Percentiles rank a stretch among this genome's conserved stretches.
Evolutionary conservation across 2,797 vertebrate genomes (phyloP).

Genomic region (Nannoperca obscura): DNA sequence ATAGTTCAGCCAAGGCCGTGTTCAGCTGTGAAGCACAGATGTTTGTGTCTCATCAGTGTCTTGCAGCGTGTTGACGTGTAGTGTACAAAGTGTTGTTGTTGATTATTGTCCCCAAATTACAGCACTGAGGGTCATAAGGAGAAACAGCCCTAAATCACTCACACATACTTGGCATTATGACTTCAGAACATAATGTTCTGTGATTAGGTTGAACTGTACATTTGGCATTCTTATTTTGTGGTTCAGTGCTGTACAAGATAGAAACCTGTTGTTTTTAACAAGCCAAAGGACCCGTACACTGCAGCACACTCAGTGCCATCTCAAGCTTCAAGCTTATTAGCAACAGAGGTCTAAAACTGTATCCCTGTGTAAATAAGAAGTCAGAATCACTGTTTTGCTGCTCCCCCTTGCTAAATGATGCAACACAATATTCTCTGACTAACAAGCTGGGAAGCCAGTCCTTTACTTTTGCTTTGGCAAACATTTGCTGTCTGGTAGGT

Average conservation of each 20-base stretch:
- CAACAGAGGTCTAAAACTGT: background rate
- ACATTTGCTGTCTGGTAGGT: slow-evolving; percentile 13
- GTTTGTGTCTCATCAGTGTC: background rate
- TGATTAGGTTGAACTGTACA: slow-evolving; percentile 1
- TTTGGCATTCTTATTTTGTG: slow-evolving; percentile 8
- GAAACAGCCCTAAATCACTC: background rate
- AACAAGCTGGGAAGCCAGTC: background rate
- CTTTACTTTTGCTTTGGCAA: background rate
- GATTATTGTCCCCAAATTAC: slow-evolving; percentile 1
- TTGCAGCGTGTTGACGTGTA: slow-evolving; percentile 16
- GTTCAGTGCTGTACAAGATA: background rate
- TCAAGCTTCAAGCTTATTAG: background rate
- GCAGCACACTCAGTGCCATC: background rate
- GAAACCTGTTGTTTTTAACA: background rate
- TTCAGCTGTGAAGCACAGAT: slow-evolving; percentile 4
- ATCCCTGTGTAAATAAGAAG: background rate
- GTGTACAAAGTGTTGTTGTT: background rate
- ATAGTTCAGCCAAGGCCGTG: slow-evolving; percentile 12
- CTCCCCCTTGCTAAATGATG: background rate
- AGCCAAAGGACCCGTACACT: background rate
- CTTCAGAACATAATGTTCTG: background rate
- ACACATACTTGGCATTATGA: slow-evolving; percentile 2
- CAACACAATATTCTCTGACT: background rate
- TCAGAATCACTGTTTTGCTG: background rate
- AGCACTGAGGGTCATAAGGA: background rate